Percentiles rank a stretch among this genome's conserved stretches.
These are phyloP conservation scores for Perodicticus potto DNA, from an alignment of 2,797 vertebrate genomes.

Conservation along the genomic window DNA sequence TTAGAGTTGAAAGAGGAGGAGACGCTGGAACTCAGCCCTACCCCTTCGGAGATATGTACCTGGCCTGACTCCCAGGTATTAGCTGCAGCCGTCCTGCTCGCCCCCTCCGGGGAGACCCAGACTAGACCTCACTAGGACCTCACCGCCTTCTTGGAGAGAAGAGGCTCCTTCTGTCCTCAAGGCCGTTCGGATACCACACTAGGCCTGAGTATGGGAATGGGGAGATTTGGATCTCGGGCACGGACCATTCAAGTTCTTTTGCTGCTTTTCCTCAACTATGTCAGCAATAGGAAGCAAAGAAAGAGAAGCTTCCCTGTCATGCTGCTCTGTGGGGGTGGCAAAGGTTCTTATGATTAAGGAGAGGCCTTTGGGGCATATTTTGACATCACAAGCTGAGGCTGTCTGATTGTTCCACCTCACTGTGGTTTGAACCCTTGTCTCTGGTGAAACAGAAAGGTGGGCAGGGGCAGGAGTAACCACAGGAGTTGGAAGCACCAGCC, in stretches of 20 bases:
- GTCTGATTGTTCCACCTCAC: neutral
- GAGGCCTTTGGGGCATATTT: neutral
- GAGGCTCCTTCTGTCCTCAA: neutral
- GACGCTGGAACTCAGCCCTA: neutral
- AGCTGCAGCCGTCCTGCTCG: neutral
- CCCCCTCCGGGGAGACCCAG: neutral
- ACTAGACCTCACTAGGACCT: neutral
- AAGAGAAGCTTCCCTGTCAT: neutral
- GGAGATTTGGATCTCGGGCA: neutral
- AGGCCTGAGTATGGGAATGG: neutral
- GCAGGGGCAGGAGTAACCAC: neutral
- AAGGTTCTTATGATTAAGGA: neutral
- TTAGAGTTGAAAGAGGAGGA: neutral
- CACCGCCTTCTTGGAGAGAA: neutral
- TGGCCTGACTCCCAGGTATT: neutral
- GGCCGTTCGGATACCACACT: neutral
- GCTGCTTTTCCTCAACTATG: neutral
- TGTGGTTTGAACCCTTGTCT: neutral
- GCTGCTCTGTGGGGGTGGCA: neutral
- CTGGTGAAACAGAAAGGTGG: neutral
- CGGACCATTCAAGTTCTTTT: neutral
- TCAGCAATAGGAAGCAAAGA: neutral
- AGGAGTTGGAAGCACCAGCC: neutral
- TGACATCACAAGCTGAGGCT: neutral
- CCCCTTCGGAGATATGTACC: neutral